These are phyloP conservation scores for Ceratosolen solmsi DNA, from an alignment of 1,140 invertebrate genomes.

Conservation along the genomic window DNA sequence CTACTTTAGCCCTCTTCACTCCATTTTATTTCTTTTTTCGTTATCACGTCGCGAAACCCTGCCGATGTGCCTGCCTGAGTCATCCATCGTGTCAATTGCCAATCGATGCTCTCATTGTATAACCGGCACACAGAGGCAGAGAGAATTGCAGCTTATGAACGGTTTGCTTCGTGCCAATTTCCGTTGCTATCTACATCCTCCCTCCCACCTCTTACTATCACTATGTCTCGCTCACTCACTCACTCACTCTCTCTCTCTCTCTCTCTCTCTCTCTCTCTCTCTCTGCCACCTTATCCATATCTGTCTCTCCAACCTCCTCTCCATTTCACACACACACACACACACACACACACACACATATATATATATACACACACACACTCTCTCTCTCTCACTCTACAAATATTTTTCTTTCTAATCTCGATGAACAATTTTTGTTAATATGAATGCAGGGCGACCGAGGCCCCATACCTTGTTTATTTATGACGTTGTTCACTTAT, in stretches of 20 bases:
- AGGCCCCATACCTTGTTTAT: not conserved
- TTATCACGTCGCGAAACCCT: not conserved
- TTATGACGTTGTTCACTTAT: not conserved
- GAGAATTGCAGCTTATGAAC: not conserved
- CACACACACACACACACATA: too few relatives aligned
- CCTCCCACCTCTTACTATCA: not conserved
- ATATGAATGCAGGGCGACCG: not conserved
- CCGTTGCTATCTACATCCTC: not conserved
- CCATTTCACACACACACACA: too few relatives aligned
- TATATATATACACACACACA: too few relatives aligned
- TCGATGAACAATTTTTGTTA: not conserved
- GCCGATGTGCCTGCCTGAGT: not conserved
- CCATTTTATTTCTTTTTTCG: not conserved
- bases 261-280: too few relatives aligned
- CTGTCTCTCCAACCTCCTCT: too few relatives aligned
- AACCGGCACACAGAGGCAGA: not conserved
- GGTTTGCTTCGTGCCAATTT: constrained; percentile 2
- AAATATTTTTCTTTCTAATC: too few relatives aligned
- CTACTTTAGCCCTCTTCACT: not conserved
- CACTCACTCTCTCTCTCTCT: too few relatives aligned
- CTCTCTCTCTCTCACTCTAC: too few relatives aligned
- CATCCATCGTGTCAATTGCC: constrained; percentile 5
- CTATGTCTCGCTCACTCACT: too few relatives aligned
- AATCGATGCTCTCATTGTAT: constrained; percentile 33
- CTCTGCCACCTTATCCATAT: too few relatives aligned